phyloP scores from a whole-genome alignment of 2,797 vertebrate genomes.

The Pyrocephalus nanus region DNA sequence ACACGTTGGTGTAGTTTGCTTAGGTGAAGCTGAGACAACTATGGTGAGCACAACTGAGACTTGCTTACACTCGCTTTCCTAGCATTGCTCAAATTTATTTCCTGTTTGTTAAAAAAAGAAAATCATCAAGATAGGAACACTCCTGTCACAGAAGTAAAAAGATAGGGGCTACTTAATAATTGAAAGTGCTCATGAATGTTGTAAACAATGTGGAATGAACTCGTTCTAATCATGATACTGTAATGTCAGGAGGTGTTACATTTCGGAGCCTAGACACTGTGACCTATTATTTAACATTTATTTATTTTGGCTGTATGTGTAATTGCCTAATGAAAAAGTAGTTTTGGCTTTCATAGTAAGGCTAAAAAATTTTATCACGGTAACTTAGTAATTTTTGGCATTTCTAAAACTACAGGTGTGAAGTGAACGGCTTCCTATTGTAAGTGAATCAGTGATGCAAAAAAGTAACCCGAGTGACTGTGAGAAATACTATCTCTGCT shows the following conservation, averaged over 20 bases:
- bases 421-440: neutral
- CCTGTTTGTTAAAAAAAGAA: conserved; percentile 78
- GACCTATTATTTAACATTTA: conserved; percentile 58
- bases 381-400: neutral
- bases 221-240: conserved; percentile 86
- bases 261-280: conserved; percentile 62
- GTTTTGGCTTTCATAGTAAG: conserved; percentile 1
- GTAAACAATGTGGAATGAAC: conserved; percentile 87
- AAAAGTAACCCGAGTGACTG: conserved; percentile 66
- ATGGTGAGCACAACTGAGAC: neutral
- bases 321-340: conserved; percentile 4
- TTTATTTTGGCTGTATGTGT: neutral
- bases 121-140: conserved; percentile 76
- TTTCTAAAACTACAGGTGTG: neutral
- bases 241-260: conserved; percentile 85
- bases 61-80: neutral
- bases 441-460: conserved; percentile 37
- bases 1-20: neutral
- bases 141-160: conserved; percentile 82
- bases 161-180: conserved; percentile 90
- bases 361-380: neutral
- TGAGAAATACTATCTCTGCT: conserved; percentile 69
- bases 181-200: conserved; percentile 90
- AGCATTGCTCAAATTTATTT: conserved; percentile 55
- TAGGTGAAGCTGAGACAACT: neutral